phyloP scores from a whole-genome alignment of 2,797 vertebrate genomes.

The Momotus momota region DNA sequence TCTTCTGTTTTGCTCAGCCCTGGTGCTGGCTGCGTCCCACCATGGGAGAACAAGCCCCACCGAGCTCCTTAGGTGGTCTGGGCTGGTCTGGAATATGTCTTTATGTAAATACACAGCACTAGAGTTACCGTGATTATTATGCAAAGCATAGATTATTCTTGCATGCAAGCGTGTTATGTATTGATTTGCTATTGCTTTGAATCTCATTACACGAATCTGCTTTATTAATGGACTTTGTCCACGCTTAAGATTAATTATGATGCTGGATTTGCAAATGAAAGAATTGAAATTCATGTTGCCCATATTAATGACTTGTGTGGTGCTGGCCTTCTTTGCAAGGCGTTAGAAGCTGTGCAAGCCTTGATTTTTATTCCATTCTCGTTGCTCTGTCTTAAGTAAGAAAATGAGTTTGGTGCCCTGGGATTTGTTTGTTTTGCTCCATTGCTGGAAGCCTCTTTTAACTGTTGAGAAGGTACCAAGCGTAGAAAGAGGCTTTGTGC shows the following conservation, averaged over 20 bases:
- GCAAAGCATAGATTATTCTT: not conserved
- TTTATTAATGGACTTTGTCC: constrained; percentile 44
- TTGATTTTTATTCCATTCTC: not conserved
- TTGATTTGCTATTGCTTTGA: not conserved
- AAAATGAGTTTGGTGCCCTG: not conserved
- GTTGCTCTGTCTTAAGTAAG: not conserved
- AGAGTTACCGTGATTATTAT: not conserved
- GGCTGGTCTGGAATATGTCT: not conserved
- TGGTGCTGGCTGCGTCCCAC: not conserved
- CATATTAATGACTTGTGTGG: not conserved
- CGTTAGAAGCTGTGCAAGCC: not conserved
- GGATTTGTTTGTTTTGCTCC: not conserved
- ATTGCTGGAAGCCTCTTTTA: not conserved
- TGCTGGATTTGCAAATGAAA: constrained; percentile 58
- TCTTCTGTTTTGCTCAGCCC: not conserved
- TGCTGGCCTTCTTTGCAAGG: not conserved
- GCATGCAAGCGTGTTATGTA: not conserved
- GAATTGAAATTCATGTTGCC: constrained; percentile 18
- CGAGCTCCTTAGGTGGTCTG: not conserved
- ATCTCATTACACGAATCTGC: not conserved
- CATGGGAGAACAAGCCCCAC: not conserved
- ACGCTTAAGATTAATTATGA: not conserved
- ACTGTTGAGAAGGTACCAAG: not conserved
- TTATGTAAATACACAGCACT: not conserved
- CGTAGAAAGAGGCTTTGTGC: not conserved